Percentiles rank a stretch among this genome's conserved stretches.
phyloP scores from a whole-genome alignment of 2,888 invertebrate species.

The Cabera pusaria region DNA sequence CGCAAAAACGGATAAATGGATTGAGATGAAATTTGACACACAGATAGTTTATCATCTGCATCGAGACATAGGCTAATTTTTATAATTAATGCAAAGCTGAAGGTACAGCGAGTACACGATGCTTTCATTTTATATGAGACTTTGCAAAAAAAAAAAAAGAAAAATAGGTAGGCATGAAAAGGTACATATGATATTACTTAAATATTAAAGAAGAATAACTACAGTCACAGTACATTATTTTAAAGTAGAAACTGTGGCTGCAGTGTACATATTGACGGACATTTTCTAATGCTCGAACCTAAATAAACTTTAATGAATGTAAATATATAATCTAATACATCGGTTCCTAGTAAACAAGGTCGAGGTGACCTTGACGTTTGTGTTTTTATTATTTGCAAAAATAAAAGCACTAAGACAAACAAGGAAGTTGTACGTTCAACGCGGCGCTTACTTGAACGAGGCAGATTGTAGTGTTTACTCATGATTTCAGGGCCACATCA shows the following conservation, averaged over 20 bases:
- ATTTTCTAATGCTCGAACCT: slow-evolving; percentile 24
- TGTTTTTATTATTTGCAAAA: slow-evolving; percentile 68
- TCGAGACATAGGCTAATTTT: no score
- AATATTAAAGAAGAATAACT: no score
- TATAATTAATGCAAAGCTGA: no score
- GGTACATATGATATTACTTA: no score
- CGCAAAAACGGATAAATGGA: no score
- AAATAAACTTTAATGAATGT: slow-evolving; percentile 48
- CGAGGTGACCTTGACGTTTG: slow-evolving; percentile 65
- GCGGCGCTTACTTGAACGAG: slow-evolving; percentile 52
- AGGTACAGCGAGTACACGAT: no score
- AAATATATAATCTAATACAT: slow-evolving; percentile 59
- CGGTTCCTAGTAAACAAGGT: slow-evolving; percentile 75
- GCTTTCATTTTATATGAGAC: no score
- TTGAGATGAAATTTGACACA: no score
- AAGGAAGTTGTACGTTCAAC: slow-evolving; percentile 66
- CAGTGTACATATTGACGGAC: slow-evolving; percentile 9
- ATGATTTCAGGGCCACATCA: slow-evolving; percentile 55
- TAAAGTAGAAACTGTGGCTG: slow-evolving; percentile 5
- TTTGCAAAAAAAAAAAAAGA: no score
- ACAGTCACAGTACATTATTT: background rate
- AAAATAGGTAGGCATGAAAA: no score
- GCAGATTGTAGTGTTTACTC: slow-evolving; percentile 58
- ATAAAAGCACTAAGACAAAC: slow-evolving; percentile 69
- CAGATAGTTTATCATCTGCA: no score